Evolutionary conservation across 2,888 invertebrate genomes (phyloP).

Genomic region (Quadroppia sp.): DNA sequence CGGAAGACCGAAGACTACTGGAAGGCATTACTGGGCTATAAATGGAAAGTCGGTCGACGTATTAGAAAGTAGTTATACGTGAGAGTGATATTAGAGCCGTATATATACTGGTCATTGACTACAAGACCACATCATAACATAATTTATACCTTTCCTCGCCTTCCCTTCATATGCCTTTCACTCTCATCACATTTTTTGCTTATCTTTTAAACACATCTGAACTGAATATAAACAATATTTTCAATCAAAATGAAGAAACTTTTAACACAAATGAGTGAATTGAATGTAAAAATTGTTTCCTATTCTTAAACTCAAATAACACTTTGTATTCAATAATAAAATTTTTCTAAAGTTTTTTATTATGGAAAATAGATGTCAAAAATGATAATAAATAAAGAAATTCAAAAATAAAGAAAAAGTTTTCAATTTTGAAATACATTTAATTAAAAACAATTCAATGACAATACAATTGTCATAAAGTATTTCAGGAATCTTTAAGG

Average conservation of each 20-base stretch:
- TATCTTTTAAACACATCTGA: not conserved
- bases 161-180: too few species aligned
- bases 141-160: too few species aligned
- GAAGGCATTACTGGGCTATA: slow-evolving; percentile 19
- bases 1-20: slow-evolving; percentile 31
- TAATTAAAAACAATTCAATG: not conserved
- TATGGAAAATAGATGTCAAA: not conserved
- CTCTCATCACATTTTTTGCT: slow-evolving; percentile 15
- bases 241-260: not conserved
- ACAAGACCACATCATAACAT: slow-evolving; percentile 13
- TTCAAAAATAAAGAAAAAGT: not conserved
- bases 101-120: slow-evolving; percentile 32
- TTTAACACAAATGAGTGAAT: not conserved
- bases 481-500: slow-evolving; percentile 25
- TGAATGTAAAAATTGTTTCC: too few species aligned
- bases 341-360: not conserved
- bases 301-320: too few species aligned
- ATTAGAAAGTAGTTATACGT: slow-evolving; percentile 20
- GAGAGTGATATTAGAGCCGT: slow-evolving; percentile 7
- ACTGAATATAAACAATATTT: not conserved
- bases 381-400: not conserved
- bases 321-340: not conserved
- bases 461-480: slow-evolving; percentile 1
- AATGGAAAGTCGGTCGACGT: slow-evolving; percentile 29
- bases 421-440: not conserved